phyloP scores from a whole-genome alignment of 2,113 vertebrate genomes.

The Centropus unirufus region DNA sequence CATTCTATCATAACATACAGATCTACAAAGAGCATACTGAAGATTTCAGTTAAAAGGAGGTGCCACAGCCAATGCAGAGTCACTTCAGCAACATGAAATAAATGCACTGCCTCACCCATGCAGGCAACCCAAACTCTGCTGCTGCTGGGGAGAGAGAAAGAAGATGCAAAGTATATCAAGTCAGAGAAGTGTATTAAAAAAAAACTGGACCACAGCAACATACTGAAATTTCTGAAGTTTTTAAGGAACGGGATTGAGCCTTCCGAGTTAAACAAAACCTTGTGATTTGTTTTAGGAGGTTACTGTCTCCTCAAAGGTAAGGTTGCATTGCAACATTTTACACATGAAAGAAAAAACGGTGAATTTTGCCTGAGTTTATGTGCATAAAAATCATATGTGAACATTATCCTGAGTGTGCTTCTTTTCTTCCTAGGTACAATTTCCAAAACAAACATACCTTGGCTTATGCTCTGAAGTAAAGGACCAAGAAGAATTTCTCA shows the following conservation, averaged over 20 bases:
- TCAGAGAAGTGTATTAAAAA: neutral
- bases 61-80: neutral
- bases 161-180: neutral
- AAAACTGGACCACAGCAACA: neutral
- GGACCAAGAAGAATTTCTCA: neutral
- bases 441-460: neutral
- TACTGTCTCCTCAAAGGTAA: neutral
- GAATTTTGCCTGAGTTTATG: neutral
- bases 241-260: neutral
- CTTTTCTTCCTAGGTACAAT: neutral
- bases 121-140: neutral
- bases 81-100: neutral
- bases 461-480: neutral
- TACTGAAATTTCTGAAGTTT: neutral
- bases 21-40: neutral
- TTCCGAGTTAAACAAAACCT: neutral
- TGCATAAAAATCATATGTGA: neutral
- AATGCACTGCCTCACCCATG: neutral
- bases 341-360: neutral
- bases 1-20: neutral
- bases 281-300: neutral
- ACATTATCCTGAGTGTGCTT: neutral
- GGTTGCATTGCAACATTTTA: neutral
- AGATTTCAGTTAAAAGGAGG: neutral
- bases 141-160: neutral